A percentile compares a stretch with the other conserved stretches of the same genome.
Evolutionary conservation across 2,113 vertebrate genomes (phyloP).

Genomic region (Tragelaphus strepsiceros): DNA sequence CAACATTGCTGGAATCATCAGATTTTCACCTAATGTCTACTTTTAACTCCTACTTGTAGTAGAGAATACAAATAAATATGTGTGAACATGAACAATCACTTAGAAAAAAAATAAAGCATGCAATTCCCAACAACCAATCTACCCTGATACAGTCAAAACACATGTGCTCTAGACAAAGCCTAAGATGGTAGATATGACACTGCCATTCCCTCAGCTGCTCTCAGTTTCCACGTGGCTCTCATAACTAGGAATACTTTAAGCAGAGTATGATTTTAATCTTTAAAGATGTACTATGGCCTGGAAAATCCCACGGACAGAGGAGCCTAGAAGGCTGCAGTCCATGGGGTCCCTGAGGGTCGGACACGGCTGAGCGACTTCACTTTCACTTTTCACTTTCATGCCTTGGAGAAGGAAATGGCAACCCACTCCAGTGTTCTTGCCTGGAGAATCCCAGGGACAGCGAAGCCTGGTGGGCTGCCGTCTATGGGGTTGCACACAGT

Average conservation of each 20-base stretch:
- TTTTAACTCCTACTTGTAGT: not conserved
- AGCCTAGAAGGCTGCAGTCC: no score
- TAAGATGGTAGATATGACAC: not conserved
- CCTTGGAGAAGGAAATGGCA: no score
- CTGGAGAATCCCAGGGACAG: no score
- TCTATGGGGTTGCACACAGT: no score
- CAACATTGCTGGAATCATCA: not conserved
- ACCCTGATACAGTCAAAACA: not conserved
- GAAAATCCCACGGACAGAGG: no score
- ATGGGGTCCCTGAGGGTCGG: no score
- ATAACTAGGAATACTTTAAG: not conserved
- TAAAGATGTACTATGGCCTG: not conserved
- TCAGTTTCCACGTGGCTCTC: not conserved
- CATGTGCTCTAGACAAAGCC: not conserved
- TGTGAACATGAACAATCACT: not conserved
- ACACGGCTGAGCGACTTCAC: no score
- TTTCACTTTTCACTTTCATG: no score
- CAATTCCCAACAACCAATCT: not conserved
- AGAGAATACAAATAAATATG: not conserved
- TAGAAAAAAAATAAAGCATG: not conserved
- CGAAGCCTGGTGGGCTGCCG: no score
- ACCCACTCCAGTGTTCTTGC: no score
- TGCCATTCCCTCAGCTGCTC: not conserved
- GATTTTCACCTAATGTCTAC: constrained; percentile 1
- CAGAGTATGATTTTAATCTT: not conserved